Conservation (phyloP, 2,888 invertebrate genomes). For the Heteromyza rotundicornis region DNA sequence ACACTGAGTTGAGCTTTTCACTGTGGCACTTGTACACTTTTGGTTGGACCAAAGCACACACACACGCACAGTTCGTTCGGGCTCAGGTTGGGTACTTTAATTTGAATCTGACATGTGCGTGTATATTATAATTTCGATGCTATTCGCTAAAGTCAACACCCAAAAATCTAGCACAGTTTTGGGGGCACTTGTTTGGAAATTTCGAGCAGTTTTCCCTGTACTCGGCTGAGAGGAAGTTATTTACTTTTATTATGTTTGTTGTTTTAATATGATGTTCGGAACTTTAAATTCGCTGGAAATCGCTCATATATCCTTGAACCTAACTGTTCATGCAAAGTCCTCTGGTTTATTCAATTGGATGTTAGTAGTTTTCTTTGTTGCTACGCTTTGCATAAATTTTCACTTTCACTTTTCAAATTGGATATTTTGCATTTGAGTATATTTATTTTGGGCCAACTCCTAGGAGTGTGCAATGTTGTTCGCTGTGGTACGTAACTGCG, state of each 20-base stretch:
- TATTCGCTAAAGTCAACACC: constrained; percentile 16
- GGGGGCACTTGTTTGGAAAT: neutral
- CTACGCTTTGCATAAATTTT: neutral
- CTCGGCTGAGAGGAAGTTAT: neutral
- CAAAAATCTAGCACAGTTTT: constrained; percentile 9
- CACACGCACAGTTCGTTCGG: neutral
- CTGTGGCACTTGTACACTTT: neutral
- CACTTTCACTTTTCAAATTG: neutral
- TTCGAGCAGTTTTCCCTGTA: no score
- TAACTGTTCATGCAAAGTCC: no score
- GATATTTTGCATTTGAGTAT: neutral
- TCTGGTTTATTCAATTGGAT: no score
- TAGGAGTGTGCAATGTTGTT: neutral
- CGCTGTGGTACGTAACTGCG: neutral
- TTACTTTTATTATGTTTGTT: neutral
- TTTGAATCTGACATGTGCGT: neutral
- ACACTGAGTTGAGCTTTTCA: neutral
- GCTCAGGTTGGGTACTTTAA: no score
- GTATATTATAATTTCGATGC: neutral
- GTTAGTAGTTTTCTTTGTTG: no score
- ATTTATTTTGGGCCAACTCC: constrained; percentile 1
- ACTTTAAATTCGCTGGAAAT: no score
- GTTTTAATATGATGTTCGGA: neutral
- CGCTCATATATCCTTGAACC: no score
- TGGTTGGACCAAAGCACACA: neutral